phyloP scores from a whole-genome alignment of 2,113 vertebrate genomes.

The Menura novaehollandiae region DNA sequence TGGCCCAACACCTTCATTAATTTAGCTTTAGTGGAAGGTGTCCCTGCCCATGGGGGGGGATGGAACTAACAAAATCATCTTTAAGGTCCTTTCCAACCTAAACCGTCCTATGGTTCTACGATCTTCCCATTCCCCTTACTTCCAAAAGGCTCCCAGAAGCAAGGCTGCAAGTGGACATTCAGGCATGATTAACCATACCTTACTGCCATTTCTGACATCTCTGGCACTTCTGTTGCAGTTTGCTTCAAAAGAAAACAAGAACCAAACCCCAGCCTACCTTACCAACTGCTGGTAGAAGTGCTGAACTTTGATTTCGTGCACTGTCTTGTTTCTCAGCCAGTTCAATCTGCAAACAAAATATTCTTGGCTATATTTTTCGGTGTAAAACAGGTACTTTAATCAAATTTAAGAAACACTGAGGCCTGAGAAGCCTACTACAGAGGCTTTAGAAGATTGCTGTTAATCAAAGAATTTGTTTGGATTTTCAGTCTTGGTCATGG shows the following conservation, averaged over 20 bases:
- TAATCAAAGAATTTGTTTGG: background rate
- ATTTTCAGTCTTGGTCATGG: background rate
- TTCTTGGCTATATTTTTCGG: background rate
- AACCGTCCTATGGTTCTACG: background rate
- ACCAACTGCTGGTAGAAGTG: conserved; percentile 82
- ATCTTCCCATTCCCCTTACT: background rate
- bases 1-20: background rate
- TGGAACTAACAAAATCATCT: background rate
- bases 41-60: background rate
- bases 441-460: background rate
- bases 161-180: background rate
- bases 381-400: background rate
- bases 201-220: background rate
- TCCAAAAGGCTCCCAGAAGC: background rate
- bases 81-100: background rate
- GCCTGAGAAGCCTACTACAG: background rate
- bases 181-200: background rate
- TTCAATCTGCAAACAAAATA: conserved; percentile 69
- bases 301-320: conserved; percentile 86
- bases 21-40: background rate
- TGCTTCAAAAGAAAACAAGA: background rate
- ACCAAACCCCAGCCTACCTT: conserved; percentile 69
- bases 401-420: background rate
- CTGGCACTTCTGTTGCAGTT: background rate
- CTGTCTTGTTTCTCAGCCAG: conserved; percentile 71